Base-by-base conservation (phyloP, 2,797 vertebrate genomes). In the Halcyon leucocephala region DNA sequence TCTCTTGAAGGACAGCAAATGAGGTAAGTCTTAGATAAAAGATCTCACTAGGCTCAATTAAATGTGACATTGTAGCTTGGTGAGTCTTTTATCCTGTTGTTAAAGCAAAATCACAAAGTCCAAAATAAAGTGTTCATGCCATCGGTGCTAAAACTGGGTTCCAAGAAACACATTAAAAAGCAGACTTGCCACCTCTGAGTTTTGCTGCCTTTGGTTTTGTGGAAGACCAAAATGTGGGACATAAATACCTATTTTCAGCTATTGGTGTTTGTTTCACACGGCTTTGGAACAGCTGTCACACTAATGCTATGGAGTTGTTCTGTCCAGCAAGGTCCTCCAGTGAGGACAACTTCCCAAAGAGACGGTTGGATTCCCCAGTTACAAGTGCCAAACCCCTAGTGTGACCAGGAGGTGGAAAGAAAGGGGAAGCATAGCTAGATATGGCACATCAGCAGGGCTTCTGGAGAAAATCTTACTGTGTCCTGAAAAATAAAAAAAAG, bases 401-500 rank as follows among this genome's bases (percentile, higher is more conserved):
- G 37, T 25, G 12, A 92, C 14, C 62, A 90, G 83, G 73, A 96
- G 62, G n/a, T 95, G 33, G 79, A 86, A 60, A 42, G 48, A 89
- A 49, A 97, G 11, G 11, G 24, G n/a, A 62, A 95, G 64, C 22
- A 26, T 0, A 39, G 82, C n/a, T 55, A 78, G 52, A 25, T 8
- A 0, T 0, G 61, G 78, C 2, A 6, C 17, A 39, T 77, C 52
- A 8, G 10, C 2, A 4, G 48, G 28, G 74, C 86, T 92, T 57
- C 83, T 51, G 4, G 73, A 49, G 28, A 67, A 71, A 64, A 61
- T 39, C 73, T 77, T 71, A 6, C 49, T 82, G 16, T 67, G 70
- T 39, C 18, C 96, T 97, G 88, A 41, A 94, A 95, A 91, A 72
- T 29, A 28, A 33, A 62, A 80, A n/a, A n/a, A 39, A 49, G 18